These are phyloP conservation scores for Lycodopsis pacificus DNA, from an alignment of 2,797 vertebrate species.

Conservation along the genomic window DNA sequence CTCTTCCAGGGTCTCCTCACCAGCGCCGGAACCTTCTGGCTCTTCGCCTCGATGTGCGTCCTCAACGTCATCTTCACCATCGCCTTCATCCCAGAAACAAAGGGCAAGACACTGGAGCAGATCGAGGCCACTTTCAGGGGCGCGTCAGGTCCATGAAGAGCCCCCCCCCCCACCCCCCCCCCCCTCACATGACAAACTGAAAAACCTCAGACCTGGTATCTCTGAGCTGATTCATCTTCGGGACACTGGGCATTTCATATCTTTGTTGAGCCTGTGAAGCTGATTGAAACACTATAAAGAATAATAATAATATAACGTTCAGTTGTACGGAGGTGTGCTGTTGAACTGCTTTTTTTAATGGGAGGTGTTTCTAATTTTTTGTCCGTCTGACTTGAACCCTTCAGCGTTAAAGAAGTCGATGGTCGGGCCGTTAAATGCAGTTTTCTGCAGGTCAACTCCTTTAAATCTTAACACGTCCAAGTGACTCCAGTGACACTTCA, in stretches of 20 bases:
- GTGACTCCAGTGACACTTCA: not conserved
- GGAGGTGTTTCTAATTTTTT: not conserved
- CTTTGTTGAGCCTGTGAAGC: not conserved
- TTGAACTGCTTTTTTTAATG: not conserved
- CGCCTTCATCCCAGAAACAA: constrained; percentile 90
- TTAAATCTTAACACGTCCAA: not conserved
- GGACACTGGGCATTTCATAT: constrained; percentile 5
- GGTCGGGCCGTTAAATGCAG: not conserved
- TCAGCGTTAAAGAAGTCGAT: not conserved
- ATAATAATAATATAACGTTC: not conserved
- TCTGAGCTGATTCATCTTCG: not conserved
- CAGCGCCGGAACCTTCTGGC: constrained; percentile 91
- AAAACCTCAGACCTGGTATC: not conserved
- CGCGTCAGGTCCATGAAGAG: constrained; percentile 55
- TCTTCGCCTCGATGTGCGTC: constrained; percentile 87
- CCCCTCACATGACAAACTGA: not conserved
- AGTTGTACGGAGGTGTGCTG: not conserved
- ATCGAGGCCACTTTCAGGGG: constrained; percentile 88
- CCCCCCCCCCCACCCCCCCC: fast-evolving
- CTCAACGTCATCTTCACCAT: constrained; percentile 88
- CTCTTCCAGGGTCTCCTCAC: constrained; percentile 82
- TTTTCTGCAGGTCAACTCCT: not conserved
- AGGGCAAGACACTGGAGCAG: constrained; percentile 92
- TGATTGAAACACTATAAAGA: not conserved
- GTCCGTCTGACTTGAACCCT: not conserved